A percentile compares a stretch with the other conserved stretches of the same genome.
Conservation (phyloP, 1,140 invertebrate genomes). For the Oryzaephilus surinamensis region DNA sequence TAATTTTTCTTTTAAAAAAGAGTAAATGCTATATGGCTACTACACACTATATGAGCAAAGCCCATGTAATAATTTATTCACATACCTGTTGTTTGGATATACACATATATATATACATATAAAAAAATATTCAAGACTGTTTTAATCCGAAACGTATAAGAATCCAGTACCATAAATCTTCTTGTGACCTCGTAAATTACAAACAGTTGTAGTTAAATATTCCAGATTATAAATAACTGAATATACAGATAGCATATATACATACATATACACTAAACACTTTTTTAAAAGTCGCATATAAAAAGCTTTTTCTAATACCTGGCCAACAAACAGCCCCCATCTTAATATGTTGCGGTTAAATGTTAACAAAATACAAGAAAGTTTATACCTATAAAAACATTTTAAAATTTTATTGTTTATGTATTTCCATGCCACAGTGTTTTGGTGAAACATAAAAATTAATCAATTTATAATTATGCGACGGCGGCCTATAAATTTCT, state of each 20-base stretch:
- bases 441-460: slow-evolving; percentile 35
- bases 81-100: slow-evolving; percentile 33
- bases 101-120: no score
- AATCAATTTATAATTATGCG: slow-evolving; percentile 35
- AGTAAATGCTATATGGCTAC: slow-evolving; percentile 26
- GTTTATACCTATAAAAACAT: no score
- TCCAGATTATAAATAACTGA: slow-evolving; percentile 39
- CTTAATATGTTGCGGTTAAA: slow-evolving; percentile 19
- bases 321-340: slow-evolving; percentile 22
- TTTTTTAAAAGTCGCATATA: slow-evolving; percentile 19
- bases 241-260: no score
- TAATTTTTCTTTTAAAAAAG: slow-evolving; percentile 21
- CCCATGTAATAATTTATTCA: slow-evolving; percentile 28
- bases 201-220: slow-evolving; percentile 38
- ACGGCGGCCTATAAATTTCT: slow-evolving; percentile 24
- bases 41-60: no score
- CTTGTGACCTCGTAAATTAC: slow-evolving; percentile 38
- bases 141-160: slow-evolving; percentile 36
- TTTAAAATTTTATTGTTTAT: no score
- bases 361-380: no score
- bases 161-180: slow-evolving; percentile 36
- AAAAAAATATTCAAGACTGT: slow-evolving; percentile 31
- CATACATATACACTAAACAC: no score
- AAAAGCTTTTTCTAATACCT: slow-evolving; percentile 35
- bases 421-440: no score